Evolutionary conservation across 2,797 vertebrate species (phyloP).

Genomic region (Rhinogobio ventralis): DNA sequence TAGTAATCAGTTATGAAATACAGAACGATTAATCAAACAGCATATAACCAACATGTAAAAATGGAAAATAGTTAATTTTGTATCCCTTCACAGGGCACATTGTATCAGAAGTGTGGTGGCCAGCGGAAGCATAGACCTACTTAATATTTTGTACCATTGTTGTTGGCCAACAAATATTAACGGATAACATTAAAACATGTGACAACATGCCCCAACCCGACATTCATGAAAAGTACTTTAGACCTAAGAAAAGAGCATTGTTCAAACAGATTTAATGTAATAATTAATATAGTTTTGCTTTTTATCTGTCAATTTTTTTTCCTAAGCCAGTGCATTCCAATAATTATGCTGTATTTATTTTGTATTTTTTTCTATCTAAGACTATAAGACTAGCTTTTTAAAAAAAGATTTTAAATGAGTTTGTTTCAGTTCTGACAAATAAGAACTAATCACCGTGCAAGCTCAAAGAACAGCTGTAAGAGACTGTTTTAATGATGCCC

Average conservation of each 20-base stretch:
- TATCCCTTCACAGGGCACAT: no score
- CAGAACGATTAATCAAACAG: background rate
- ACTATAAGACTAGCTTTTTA: background rate
- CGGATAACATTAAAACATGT: background rate
- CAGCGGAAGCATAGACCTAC: no score
- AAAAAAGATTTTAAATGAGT: background rate
- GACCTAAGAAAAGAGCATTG: background rate
- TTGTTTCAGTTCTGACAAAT: background rate
- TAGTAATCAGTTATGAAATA: background rate
- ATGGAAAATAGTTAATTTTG: no score
- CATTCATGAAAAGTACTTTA: background rate
- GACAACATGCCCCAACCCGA: background rate
- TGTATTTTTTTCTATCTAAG: background rate
- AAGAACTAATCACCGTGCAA: background rate
- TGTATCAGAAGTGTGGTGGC: no score
- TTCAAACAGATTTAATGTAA: background rate
- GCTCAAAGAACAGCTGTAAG: background rate
- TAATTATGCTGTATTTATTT: background rate
- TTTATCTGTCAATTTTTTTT: background rate
- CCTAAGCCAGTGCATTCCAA: background rate
- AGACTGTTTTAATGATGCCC: conserved; percentile 5
- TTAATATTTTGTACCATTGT: background rate
- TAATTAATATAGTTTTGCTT: background rate
- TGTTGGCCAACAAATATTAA: background rate
- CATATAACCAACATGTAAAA: background rate